A percentile compares a stretch with the other conserved stretches of the same genome.
These are phyloP conservation scores for Cynaeus angustus DNA, from an alignment of 2,888 invertebrate species.

Conservation along the genomic window DNA sequence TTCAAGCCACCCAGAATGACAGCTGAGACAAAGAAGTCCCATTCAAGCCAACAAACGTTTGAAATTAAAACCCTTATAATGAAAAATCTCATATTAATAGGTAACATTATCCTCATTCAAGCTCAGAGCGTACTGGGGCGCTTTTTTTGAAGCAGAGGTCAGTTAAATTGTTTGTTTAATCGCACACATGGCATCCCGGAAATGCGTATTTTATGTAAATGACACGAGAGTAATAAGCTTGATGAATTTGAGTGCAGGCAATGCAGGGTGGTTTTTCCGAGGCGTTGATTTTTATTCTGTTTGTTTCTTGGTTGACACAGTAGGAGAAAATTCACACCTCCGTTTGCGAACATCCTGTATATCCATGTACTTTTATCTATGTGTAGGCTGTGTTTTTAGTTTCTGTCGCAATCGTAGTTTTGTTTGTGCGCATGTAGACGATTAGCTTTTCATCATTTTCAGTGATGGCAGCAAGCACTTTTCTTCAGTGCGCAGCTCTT, in stretches of 20 bases:
- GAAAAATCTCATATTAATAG: constrained; percentile 37
- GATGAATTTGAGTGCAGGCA: too few relatives aligned
- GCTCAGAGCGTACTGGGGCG: constrained; percentile 15
- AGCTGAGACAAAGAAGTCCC: not conserved
- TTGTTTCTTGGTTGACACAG: too few relatives aligned
- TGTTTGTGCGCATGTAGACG: constrained; percentile 49
- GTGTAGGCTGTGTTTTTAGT: constrained; percentile 27
- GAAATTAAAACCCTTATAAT: constrained; percentile 25
- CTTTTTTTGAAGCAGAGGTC: constrained; percentile 18
- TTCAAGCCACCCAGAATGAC: not conserved
- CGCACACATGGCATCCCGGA: not conserved
- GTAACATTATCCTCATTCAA: constrained; percentile 25
- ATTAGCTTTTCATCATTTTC: constrained; percentile 75
- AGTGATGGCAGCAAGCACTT: constrained; percentile 81
- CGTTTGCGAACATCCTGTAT: not conserved
- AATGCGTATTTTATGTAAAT: not conserved
- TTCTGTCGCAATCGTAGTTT: constrained; percentile 29
- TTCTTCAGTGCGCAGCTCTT: constrained; percentile 82
- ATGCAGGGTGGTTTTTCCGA: too few relatives aligned
- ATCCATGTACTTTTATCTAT: not conserved
- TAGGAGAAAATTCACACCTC: too few relatives aligned
- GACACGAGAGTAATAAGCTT: too few relatives aligned
- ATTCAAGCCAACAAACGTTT: not conserved
- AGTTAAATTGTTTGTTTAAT: constrained; percentile 12
- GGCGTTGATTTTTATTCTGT: too few relatives aligned